Evolutionary conservation across 2,888 invertebrate genomes (phyloP), one percentile per base, ranked within the genome.

Genomic region (Halocaridina rubra): DNA sequence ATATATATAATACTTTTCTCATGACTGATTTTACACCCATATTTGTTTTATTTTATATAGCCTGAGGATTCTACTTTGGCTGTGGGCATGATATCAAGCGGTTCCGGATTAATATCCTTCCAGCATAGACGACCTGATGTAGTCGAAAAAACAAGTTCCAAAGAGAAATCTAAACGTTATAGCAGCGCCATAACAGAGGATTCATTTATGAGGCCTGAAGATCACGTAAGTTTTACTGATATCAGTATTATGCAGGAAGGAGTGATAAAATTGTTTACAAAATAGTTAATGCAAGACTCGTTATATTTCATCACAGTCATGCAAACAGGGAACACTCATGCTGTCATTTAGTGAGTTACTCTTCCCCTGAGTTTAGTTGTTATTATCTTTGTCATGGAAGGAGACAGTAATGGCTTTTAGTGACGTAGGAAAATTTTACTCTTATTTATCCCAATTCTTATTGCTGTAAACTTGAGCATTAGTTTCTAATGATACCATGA

Each of bases 31-130:
- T n/a, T n/a, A 5, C 5, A 71, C 27, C 77, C 39, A 7, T 13
- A 22, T 19, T 61, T 7, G 16, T 33, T 46, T 57, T 57, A 22
- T 39, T 3, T n/a, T 19, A 61, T 32, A 75, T 89, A 94, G 93
- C 91, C 92, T 39, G 92, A 93, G 90, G 97, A 98, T 92, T 95
- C 96, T 90, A 94, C 96, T 0, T 90, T 99, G 87, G 97, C 95
- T 7, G 96, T 95, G 30, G 99, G 98, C 29, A 96, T 98, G 95
- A 77, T 86, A 22, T 79, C 85, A 27, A 75, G 74, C 7, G 81
- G 84, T 22, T 82, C 80, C 13, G 86, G 86, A 13, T 71, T 86
- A 32, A 61, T 84, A 22, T 88, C 86, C 46, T 84, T 88, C 46
- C 81, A 86, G 57, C 75, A 80, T 19, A 59, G 80, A 5, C 46